These are phyloP conservation scores for Porites rus DNA, from an alignment of 92 coral and sea anemone genomes.

Conservation along the genomic window DNA sequence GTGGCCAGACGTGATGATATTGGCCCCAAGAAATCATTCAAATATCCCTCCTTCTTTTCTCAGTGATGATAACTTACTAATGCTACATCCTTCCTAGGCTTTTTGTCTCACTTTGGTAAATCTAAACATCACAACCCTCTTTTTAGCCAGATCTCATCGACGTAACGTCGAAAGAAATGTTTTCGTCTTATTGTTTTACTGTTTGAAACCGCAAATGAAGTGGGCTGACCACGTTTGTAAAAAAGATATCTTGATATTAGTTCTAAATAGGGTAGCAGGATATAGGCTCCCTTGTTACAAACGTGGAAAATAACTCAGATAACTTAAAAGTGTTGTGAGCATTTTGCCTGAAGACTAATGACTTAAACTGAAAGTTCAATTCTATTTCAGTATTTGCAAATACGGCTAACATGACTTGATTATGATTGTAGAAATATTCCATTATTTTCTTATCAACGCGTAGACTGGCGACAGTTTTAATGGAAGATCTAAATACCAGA, in stretches of 20 bases:
- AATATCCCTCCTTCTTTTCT: background rate
- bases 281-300: background rate
- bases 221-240: background rate
- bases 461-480: background rate
- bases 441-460: background rate
- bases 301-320: background rate
- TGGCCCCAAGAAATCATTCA: background rate
- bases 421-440: background rate
- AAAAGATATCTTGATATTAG: background rate
- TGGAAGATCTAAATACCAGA: background rate
- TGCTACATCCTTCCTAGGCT: background rate
- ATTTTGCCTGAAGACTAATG: too few relatives aligned
- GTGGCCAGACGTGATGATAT: background rate
- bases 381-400: background rate
- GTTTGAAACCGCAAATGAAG: conserved; percentile 33
- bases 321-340: too few relatives aligned
- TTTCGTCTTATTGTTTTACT: conserved; percentile 15
- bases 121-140: background rate
- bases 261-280: background rate
- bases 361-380: background rate
- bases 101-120: background rate
- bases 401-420: background rate
- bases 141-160: background rate
- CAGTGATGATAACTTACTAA: background rate
- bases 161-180: background rate